These are phyloP conservation scores for Lamellibrachia satsuma DNA, from an alignment of 2,888 invertebrate genomes.

Conservation along the genomic window DNA sequence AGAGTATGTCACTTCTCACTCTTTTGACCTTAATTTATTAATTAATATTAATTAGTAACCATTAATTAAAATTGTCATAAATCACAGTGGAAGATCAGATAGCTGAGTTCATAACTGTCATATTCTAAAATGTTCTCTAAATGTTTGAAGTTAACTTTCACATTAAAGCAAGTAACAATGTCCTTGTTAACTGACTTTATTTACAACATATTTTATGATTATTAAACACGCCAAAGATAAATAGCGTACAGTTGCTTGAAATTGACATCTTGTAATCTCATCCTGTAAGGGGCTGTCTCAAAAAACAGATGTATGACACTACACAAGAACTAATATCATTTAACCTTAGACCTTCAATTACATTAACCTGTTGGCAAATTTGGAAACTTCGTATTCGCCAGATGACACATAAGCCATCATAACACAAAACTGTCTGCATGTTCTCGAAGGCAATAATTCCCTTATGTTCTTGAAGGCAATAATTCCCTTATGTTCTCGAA, in stretches of 20 bases:
- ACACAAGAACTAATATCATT: neutral
- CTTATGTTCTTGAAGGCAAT: too few relatives aligned
- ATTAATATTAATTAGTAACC: neutral
- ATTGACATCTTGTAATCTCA: neutral
- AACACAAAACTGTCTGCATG: too few relatives aligned
- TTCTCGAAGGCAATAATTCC: too few relatives aligned
- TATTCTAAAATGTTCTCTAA: neutral
- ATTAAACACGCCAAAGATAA: neutral
- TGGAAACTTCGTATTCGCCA: too few relatives aligned
- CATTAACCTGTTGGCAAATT: too few relatives aligned
- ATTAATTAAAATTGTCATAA: neutral
- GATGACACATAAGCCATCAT: too few relatives aligned
- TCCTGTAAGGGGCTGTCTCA: neutral
- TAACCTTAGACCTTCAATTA: too few relatives aligned
- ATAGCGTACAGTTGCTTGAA: neutral
- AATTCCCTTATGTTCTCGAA: too few relatives aligned
- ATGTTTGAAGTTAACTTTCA: neutral
- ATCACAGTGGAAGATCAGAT: neutral
- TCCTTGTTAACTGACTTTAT: neutral
- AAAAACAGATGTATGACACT: neutral
- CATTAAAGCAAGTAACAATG: neutral
- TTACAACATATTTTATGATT: neutral
- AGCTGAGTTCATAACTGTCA: neutral
- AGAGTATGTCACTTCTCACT: neutral
- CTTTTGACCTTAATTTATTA: neutral